Base-by-base conservation (phyloP, 2,888 invertebrate genomes). In the Nomada hirtipes region DNA sequence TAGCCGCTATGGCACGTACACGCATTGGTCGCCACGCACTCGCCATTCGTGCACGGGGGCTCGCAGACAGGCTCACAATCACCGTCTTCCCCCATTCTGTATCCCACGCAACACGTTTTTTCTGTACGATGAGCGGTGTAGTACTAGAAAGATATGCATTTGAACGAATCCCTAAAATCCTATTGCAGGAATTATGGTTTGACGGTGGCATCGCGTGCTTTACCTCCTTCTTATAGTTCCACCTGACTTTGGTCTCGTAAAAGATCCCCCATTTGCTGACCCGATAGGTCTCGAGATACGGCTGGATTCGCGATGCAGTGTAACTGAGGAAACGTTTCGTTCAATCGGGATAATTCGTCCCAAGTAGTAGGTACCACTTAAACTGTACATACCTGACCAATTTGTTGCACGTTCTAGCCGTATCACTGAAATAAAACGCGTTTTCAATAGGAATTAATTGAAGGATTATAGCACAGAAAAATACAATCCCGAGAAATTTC, bases 1-100 rank as follows among this genome's bases (percentile, higher is more conserved):
- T 94, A 74, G 1, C 26, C 50, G 0, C 0, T 0, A 18, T 80
- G 78, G 67, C 93, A 93, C 4, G 76, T 76, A 73, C 93, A 93
- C 0, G 83, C 63, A 26, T 85, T 71, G 4, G 90, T 91, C 4
- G 87, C 89, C 3, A 89, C 75, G 63, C 91, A 91, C 3, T 44
- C 0, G 0, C 89, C 88, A 72, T 91, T 90, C 4, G 80, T 90
- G 71, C 94, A 94, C 18, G 85, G 44, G 0, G 70, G 77, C 0
- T 4, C 4, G 64, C 86, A 86, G 20, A 52, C 18, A 3, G 86
- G 86, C 1, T 29, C 9, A 42, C 86, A 86, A 2, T 0, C 1
- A 10, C 0, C 2, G 2, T 2, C 0, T 4, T 13, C 0, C 2
- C 47, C 11, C 18, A 3, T 1, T 2, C 2, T 1, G 23, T 75